Base-by-base conservation (phyloP, 92 coral and sea anemone species). In the Chrysogorgia sp. region DNA sequence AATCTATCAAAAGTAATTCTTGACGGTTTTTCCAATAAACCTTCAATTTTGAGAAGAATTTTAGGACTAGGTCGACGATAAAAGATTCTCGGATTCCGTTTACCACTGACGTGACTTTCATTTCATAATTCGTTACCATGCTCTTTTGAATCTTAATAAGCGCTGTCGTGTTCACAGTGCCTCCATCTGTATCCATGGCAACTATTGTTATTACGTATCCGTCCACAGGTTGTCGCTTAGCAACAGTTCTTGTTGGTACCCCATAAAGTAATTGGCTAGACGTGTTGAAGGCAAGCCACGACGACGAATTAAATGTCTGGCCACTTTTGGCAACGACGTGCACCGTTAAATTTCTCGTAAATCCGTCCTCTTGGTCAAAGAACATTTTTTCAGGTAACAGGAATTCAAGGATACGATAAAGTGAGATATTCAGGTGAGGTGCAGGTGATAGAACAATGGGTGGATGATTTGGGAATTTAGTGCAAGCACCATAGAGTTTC, bases 141-240 rank as follows among this genome's bases (percentile, higher is more conserved):
- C 67, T 23, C 1, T 70, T 71, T 26, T 15, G 31, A 53, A 82
- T 53, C 20, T 37, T 28, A 32, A 82, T 50, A 21, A 40, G 58
- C 26, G 50, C 3, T 21, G 86, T 48, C 8, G 86, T 47, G 26
- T 82, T 82, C 29, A 63, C 75, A 24, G 24, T 49, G 26, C 57
- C 34, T 26, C 81, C 72, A 19, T 79, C 72, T 53, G 64, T 74
- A 34, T 82, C 86, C 23, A 61, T 82, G 31, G 86, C 86, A 74
- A 74, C 76, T 53, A 82, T 43, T 7, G 60, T 26, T 25, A 74
- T 61, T 31, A 49, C 60, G 43, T 82, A 82, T 22, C 86, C 86
- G 35, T 48, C 81, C 17, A 24, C 32, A 7, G 86, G 86, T 31
- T 82, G 86, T 34, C 35, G 31, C 61, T 60, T 63, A 28, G 62